phyloP scores from a whole-genome alignment of 2,888 invertebrate species.

The Brenthis hecate region DNA sequence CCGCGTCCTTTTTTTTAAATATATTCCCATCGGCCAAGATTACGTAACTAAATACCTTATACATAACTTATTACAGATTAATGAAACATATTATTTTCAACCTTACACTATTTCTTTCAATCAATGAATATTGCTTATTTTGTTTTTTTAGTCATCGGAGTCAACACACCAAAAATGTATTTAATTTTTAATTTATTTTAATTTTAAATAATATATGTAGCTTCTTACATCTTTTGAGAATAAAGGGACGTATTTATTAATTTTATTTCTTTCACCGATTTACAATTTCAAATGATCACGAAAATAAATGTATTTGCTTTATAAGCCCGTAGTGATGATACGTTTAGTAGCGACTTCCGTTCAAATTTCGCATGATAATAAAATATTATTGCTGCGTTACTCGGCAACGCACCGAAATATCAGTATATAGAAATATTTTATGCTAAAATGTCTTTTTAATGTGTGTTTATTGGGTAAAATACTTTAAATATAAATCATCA shows the following conservation, averaged over 20 bases:
- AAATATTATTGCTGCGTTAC: constrained; percentile 39
- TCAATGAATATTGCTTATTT: too few species aligned
- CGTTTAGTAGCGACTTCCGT: constrained; percentile 69
- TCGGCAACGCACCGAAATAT: constrained; percentile 32
- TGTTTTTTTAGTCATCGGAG: too few species aligned
- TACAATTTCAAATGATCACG: constrained; percentile 60
- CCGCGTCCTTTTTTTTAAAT: too few species aligned
- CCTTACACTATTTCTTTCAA: too few species aligned
- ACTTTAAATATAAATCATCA: too few species aligned
- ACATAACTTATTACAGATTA: too few species aligned
- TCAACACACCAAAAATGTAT: too few species aligned
- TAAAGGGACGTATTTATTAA: constrained; percentile 35
- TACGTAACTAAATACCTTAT: too few species aligned
- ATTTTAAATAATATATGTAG: not conserved
- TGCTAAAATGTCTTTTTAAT: constrained; percentile 2
- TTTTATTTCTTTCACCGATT: constrained; percentile 57
- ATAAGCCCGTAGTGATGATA: constrained; percentile 68
- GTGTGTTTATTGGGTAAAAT: too few species aligned
- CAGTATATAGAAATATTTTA: constrained; percentile 37
- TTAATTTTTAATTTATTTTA: too few species aligned
- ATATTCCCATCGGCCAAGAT: too few species aligned
- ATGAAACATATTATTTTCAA: too few species aligned
- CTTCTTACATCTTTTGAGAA: not conserved
- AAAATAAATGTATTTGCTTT: constrained; percentile 71
- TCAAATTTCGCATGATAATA: constrained; percentile 53